Evolutionary conservation across 1,140 invertebrate species (phyloP).

Genomic region (Mycetomoellerius zeteki): DNA sequence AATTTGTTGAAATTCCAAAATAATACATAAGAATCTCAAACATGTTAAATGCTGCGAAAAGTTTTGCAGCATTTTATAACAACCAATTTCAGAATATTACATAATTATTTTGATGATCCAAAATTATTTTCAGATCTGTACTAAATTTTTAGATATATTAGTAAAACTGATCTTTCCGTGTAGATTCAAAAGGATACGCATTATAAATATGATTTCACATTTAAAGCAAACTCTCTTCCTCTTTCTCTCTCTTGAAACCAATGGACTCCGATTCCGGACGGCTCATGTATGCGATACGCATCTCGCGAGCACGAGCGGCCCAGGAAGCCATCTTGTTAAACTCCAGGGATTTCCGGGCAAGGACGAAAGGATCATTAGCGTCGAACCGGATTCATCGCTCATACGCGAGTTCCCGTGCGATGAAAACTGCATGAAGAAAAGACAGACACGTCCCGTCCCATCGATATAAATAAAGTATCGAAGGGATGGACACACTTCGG

Average conservation of each 20-base stretch:
- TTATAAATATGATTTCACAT: background rate
- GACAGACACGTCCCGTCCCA: constrained; percentile 69
- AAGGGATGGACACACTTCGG: constrained; percentile 68
- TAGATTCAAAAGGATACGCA: background rate
- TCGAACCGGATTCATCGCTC: constrained; percentile 49
- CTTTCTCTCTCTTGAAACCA: background rate
- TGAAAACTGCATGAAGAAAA: constrained; percentile 70
- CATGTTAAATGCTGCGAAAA: too few species aligned
- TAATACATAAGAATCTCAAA: too few species aligned
- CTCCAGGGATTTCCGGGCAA: constrained; percentile 44
- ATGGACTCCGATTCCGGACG: background rate
- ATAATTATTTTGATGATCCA: too few species aligned
- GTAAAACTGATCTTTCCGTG: too few species aligned
- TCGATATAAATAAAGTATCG: constrained; percentile 81
- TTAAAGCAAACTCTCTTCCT: background rate
- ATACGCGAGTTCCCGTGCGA: constrained; percentile 54
- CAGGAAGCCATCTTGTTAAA: constrained; percentile 46
- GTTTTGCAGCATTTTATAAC: too few species aligned
- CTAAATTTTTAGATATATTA: too few species aligned
- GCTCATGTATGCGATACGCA: background rate
- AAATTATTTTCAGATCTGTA: too few species aligned
- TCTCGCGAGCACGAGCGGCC: constrained; percentile 9
- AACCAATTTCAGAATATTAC: too few species aligned
- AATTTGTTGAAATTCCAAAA: too few species aligned
- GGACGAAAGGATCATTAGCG: constrained; percentile 70